Conservation (phyloP, 2,113 vertebrate genomes). For the Ciconia boyciana region DNA sequence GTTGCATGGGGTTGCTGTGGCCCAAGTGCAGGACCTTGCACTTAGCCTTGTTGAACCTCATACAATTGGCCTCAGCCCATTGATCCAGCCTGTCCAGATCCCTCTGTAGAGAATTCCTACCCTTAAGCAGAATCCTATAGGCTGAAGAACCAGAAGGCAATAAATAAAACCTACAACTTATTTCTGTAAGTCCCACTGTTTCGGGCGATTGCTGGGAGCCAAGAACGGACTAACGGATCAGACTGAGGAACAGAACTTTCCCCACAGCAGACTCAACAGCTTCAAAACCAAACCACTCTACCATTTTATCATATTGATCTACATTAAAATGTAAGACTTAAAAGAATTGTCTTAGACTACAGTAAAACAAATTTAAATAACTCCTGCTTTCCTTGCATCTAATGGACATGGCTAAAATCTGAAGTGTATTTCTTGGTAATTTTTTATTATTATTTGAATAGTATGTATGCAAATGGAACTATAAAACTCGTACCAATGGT, state of each 20-base stretch:
- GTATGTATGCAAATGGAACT: background rate
- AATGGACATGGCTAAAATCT: background rate
- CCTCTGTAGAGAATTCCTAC: background rate
- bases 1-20: background rate
- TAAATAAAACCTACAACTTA: background rate
- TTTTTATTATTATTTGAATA: background rate
- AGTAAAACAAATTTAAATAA: background rate
- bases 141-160: background rate
- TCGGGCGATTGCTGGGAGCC: background rate
- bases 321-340: background rate
- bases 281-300: background rate
- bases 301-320: background rate
- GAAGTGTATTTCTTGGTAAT: background rate
- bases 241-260: background rate
- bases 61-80: background rate
- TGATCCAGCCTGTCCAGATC: background rate
- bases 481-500: background rate
- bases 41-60: background rate
- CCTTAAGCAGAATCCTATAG: background rate
- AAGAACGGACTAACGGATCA: background rate
- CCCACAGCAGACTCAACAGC: background rate
- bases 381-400: background rate
- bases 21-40: rapidly evolving
- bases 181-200: background rate
- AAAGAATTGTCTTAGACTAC: background rate